phyloP scores from a whole-genome alignment of 2,797 vertebrate species.

The Eupleurogrammus muticus region DNA sequence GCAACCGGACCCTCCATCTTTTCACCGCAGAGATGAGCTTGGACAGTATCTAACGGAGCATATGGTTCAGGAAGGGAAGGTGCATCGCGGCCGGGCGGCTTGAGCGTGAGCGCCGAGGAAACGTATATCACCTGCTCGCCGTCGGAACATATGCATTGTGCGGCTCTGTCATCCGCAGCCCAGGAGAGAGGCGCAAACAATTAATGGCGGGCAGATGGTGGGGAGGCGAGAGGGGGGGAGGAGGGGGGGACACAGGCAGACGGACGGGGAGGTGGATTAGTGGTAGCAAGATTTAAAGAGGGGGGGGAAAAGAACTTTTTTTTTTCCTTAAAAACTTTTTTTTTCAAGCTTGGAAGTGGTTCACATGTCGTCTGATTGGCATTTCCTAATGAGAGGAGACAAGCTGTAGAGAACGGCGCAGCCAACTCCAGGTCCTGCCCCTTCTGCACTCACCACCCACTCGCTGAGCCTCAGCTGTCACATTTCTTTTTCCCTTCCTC shows the following conservation, averaged over 20 bases:
- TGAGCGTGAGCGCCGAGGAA: constrained; percentile 36
- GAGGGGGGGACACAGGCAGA: constrained; percentile 60
- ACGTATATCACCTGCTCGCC: constrained; percentile 77
- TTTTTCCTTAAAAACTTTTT: constrained; percentile 52
- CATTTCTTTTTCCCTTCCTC: constrained; percentile 67
- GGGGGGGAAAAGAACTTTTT: constrained; percentile 51
- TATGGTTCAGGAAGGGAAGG: constrained; percentile 70
- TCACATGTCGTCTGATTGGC: constrained; percentile 78
- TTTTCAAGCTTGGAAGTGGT: constrained; percentile 67
- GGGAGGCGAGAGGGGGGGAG: constrained; percentile 47
- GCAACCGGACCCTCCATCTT: constrained; percentile 81
- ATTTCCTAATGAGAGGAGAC: constrained; percentile 81
- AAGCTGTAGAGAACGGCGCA: constrained; percentile 72
- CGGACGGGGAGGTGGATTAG: constrained; percentile 71
- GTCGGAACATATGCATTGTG: constrained; percentile 73
- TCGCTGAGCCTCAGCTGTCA: constrained; percentile 81
- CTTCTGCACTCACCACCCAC: constrained; percentile 79
- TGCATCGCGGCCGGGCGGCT: constrained; percentile 50
- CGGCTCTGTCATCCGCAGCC: constrained; percentile 66
- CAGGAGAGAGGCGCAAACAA: constrained; percentile 74
- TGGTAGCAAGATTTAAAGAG: constrained; percentile 58
- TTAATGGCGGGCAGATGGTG: constrained; percentile 82
- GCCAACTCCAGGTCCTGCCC: constrained; percentile 81
- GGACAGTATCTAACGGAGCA: constrained; percentile 74
- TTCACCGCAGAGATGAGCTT: constrained; percentile 59